Evolutionary conservation across 2,797 vertebrate species (phyloP).

Genomic region (Eurystomus glaucurus): DNA sequence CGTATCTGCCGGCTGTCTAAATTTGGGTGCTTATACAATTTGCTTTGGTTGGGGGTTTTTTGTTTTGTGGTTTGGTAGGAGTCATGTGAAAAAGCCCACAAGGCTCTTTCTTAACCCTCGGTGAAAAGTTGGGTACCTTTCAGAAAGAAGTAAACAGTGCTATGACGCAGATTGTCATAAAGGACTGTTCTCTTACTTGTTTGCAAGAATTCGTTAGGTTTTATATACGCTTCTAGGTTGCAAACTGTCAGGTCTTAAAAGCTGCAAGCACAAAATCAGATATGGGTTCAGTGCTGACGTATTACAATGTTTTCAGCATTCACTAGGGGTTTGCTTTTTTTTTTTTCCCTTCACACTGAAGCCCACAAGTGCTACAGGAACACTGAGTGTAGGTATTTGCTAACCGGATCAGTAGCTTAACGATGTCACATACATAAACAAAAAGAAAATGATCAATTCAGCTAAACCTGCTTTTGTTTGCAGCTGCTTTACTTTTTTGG

Average conservation of each 20-base stretch:
- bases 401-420: not conserved
- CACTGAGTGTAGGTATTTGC: not conserved
- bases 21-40: constrained; percentile 17
- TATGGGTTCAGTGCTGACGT: not conserved
- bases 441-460: not conserved
- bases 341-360: not conserved
- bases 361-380: not conserved
- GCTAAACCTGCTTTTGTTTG: not conserved
- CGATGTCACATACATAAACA: not conserved
- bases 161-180: constrained; percentile 60
- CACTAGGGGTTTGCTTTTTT: not conserved
- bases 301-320: not conserved
- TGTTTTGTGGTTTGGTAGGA: constrained; percentile 68
- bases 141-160: constrained; percentile 70
- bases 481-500: not conserved
- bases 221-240: not conserved
- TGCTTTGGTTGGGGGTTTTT: constrained; percentile 64
- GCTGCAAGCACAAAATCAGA: constrained; percentile 47
- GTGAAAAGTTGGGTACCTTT: constrained; percentile 46
- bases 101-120: not conserved
- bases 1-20: not conserved
- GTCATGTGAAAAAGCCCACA: constrained; percentile 69
- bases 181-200: not conserved
- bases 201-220: not conserved
- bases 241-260: not conserved